Conservation (phyloP, 2,797 vertebrate genomes). For the Enteromius radiatus region DNA sequence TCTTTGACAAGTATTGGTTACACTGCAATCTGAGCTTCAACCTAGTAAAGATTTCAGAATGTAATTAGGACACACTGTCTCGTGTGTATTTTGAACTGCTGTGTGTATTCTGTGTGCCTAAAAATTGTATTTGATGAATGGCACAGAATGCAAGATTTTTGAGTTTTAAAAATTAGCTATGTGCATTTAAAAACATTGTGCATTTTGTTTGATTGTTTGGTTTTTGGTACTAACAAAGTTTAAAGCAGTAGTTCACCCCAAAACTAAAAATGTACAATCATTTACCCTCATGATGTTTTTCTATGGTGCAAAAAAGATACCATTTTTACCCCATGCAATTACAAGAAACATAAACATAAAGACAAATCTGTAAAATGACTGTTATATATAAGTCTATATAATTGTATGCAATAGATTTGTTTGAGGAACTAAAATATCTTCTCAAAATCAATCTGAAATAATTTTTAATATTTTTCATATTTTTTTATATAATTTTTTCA, state of each 20-base stretch:
- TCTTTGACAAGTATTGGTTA: constrained; percentile 47
- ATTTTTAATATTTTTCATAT: too few relatives aligned
- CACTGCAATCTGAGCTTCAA: constrained; percentile 52
- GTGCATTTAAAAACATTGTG: not conserved
- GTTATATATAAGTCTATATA: not conserved
- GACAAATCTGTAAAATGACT: not conserved
- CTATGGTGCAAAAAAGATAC: not conserved
- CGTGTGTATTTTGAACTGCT: constrained; percentile 2
- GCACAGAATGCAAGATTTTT: not conserved
- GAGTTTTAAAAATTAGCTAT: not conserved
- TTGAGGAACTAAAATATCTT: not conserved
- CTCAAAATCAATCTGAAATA: not conserved
- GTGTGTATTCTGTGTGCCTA: constrained; percentile 11
- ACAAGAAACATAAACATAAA: not conserved
- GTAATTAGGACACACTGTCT: constrained; percentile 32
- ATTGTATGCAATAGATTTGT: not conserved
- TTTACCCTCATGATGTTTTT: not conserved
- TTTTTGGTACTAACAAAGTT: not conserved
- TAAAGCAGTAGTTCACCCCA: not conserved
- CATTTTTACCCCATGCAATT: not conserved
- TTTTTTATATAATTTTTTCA: too few relatives aligned
- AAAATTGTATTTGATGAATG: constrained; percentile 30
- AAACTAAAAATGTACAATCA: not conserved
- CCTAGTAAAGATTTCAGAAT: constrained; percentile 47
- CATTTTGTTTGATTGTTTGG: not conserved